These are phyloP conservation scores for Acanthurus lineatus DNA, from an alignment of 2,797 vertebrate genomes.

Conservation along the genomic window DNA sequence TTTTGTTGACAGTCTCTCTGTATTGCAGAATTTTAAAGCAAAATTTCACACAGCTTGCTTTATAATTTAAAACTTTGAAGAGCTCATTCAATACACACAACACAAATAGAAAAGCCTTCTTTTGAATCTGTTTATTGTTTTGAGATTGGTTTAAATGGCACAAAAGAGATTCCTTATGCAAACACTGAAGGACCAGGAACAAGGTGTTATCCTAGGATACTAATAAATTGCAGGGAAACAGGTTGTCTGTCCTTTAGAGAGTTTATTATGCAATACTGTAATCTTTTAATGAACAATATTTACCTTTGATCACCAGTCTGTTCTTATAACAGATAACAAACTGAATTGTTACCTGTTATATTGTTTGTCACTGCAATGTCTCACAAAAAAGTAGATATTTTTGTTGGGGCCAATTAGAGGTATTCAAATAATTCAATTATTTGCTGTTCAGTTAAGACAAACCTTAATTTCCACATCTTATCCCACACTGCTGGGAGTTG, in stretches of 20 bases:
- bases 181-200: not conserved
- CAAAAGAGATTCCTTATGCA: not conserved
- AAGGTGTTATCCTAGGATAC: not conserved
- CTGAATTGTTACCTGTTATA: not conserved
- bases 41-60: not conserved
- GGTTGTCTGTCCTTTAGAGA: not conserved
- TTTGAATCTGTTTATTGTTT: not conserved
- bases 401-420: not conserved
- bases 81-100: not conserved
- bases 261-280: too few species aligned
- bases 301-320: not conserved
- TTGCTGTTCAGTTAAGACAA: conserved; percentile 1
- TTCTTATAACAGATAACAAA: not conserved
- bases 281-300: too few species aligned
- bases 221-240: not conserved
- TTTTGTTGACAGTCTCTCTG: not conserved
- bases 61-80: not conserved
- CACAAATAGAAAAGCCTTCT: not conserved
- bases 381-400: not conserved
- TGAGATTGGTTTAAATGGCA: not conserved
- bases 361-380: not conserved
- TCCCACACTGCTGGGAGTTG: conserved; percentile 6
- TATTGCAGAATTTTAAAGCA: not conserved
- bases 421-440: not conserved
- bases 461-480: not conserved